Conservation (phyloP, 2,888 invertebrate species). For the Hyles lineata region DNA sequence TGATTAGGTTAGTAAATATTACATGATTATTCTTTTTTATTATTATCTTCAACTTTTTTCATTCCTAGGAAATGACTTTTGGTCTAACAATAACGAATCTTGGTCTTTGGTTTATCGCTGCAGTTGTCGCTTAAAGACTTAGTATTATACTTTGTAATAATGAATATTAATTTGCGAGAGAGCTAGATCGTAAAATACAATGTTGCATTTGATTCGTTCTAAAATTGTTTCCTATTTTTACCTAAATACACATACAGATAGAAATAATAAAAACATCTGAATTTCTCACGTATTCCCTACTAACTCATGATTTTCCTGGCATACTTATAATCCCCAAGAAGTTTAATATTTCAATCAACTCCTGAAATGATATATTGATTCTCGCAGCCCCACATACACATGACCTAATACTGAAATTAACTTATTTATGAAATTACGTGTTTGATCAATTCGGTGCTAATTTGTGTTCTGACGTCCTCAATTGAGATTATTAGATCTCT, state of each 20-base stretch:
- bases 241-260: no score
- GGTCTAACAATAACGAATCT: no score
- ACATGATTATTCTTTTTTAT: not conserved
- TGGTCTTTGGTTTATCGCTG: not conserved
- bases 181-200: no score
- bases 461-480: constrained; percentile 2
- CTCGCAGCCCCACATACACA: not conserved
- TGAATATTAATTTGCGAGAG: no score
- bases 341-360: no score
- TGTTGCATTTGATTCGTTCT: no score
- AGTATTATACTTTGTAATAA: no score
- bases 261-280: no score
- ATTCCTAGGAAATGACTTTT: not conserved
- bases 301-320: no score
- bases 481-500: constrained; percentile 1
- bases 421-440: constrained; percentile 1
- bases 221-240: no score
- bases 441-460: constrained; percentile 2
- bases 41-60: not conserved
- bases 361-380: not conserved
- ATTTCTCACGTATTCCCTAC: no score
- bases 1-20: not conserved
- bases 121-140: not conserved
- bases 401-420: constrained; percentile 3
- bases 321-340: no score